Evolutionary conservation across 2,888 invertebrate genomes (phyloP).

Genomic region (Bellardia pandia): DNA sequence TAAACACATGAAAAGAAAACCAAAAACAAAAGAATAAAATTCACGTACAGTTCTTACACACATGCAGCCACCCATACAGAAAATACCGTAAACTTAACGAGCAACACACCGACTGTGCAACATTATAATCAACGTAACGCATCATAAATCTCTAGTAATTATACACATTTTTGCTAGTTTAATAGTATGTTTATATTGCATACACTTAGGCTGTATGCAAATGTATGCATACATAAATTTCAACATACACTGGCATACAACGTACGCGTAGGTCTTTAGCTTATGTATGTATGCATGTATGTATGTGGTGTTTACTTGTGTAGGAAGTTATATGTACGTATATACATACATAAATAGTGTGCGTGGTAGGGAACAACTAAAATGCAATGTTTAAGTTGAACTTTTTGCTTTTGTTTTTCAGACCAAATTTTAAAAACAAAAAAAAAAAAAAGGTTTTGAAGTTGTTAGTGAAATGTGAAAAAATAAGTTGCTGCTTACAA

Average conservation of each 20-base stretch:
- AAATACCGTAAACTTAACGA: not conserved
- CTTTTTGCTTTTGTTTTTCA: not conserved
- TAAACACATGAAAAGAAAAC: constrained; percentile 1
- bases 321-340: not conserved
- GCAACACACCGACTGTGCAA: constrained; percentile 44
- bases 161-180: constrained; percentile 52
- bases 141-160: constrained; percentile 71
- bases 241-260: not conserved
- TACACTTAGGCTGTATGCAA: constrained; percentile 16
- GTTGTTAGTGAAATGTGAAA: not conserved
- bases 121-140: constrained; percentile 59
- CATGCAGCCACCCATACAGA: not conserved
- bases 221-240: constrained; percentile 3
- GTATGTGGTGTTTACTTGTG: too few species aligned
- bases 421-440: too few species aligned
- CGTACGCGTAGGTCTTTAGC: not conserved
- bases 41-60: not conserved
- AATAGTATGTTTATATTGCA: constrained; percentile 39
- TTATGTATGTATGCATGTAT: not conserved
- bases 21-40: not conserved
- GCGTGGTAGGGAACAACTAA: not conserved
- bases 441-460: not conserved
- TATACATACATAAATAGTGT: not conserved
- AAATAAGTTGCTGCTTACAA: not conserved
- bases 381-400: not conserved